phyloP scores from a whole-genome alignment of 2,113 vertebrate genomes.

The Scytalopus superciliaris region DNA sequence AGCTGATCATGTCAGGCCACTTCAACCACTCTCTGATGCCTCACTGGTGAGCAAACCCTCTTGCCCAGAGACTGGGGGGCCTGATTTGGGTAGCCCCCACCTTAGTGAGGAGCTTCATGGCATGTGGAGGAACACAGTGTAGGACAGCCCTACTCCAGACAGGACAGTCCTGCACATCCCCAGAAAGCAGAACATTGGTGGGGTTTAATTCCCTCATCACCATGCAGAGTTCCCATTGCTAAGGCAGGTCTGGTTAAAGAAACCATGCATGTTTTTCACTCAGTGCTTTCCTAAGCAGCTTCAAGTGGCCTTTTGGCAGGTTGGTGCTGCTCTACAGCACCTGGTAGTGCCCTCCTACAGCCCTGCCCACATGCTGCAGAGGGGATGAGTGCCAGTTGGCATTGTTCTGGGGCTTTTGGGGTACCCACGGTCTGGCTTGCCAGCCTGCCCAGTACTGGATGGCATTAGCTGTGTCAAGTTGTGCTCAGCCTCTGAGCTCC shows the following conservation, averaged over 20 bases:
- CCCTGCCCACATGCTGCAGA: accelerated
- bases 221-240: accelerated
- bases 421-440: neutral
- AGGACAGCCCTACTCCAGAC: neutral
- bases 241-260: neutral
- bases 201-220: neutral
- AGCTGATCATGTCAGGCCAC: too few relatives aligned
- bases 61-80: neutral
- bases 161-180: neutral
- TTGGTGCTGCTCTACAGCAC: neutral
- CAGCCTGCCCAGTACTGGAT: neutral
- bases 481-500: neutral
- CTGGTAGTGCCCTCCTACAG: neutral
- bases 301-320: neutral
- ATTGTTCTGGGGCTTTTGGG: neutral
- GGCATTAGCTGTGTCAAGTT: neutral
- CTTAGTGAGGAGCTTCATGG: neutral
- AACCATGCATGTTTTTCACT: neutral
- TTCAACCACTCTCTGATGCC: too few relatives aligned
- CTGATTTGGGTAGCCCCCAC: accelerated
- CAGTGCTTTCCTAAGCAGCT: neutral
- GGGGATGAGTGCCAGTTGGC: accelerated
- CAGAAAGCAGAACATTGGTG: neutral
- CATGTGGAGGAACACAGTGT: neutral
- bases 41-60: accelerated